Evolutionary conservation across 2,888 invertebrate genomes (phyloP), one percentile per base, ranked within the genome.

Genomic region (Emmelina monodactyla): DNA sequence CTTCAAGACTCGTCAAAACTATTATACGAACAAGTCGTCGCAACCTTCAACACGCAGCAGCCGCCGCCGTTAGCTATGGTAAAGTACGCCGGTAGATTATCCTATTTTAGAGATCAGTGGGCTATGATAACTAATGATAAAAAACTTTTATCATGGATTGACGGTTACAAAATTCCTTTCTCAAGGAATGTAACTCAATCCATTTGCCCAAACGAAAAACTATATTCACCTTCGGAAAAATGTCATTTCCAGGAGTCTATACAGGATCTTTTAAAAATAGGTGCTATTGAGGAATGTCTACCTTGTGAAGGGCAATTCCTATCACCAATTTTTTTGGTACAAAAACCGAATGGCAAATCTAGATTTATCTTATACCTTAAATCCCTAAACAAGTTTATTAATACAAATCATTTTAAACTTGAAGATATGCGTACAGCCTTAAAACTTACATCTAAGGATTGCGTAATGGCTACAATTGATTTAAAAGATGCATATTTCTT

Each of bases 401-500:
- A 28, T 12, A 25, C 14, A 25, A 11, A 33, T 13, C 33, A 33
- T 33, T 33, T 25, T 14, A 33, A 33, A 28, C n/a, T 33, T 10
- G 25, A 33, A 14, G 33, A 33, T 28, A n/a, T n/a, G n/a, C n/a
- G n/a, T n/a, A n/a, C n/a, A n/a, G n/a, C n/a, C n/a, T n/a, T n/a
- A n/a, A n/a, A n/a, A n/a, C n/a, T n/a, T n/a, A n/a, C n/a, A n/a
- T n/a, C n/a, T n/a, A 14, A 15, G 10, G 25, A 33, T 14, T 28
- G 15, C 14, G 25, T 14, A 14, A n/a, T 33, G n/a, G 22, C 33
- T 4, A 33, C n/a, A n/a, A 25, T 33, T 14, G 25, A 33, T 14
- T 15, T 25, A 2, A 33, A 33, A 10, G 33, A 33, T 33, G 33
- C 33, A 10, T 33, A 33, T 33, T 13, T 33, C 13, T 33, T 33